A percentile compares a stretch with the other conserved stretches of the same genome.
phyloP scores from a whole-genome alignment of 2,797 vertebrate species.

The Tenualosa thibaudeaui region DNA sequence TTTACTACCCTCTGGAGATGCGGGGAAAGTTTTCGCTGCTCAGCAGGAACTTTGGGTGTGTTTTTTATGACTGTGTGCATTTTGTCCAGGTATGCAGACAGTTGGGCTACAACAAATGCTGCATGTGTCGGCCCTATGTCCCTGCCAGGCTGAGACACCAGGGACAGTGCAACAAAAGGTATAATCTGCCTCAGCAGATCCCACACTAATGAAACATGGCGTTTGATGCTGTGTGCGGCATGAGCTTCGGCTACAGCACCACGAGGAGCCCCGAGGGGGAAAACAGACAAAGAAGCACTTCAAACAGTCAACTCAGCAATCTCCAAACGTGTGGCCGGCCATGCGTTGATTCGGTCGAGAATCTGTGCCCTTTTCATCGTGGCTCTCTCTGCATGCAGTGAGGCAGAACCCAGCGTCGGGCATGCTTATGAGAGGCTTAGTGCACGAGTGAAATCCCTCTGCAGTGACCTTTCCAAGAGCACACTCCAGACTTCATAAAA shows the following conservation, averaged over 20 bases:
- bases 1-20: slow-evolving; percentile 52
- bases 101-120: neutral
- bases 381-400: neutral
- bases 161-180: neutral
- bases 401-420: slow-evolving; percentile 2
- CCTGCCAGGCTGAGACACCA: neutral
- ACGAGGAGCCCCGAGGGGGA: neutral
- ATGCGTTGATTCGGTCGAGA: neutral
- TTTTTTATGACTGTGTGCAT: slow-evolving; percentile 49
- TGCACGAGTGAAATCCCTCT: neutral
- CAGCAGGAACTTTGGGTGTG: slow-evolving; percentile 52
- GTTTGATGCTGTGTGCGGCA: neutral
- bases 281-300: neutral
- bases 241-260: neutral
- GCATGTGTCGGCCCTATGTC: neutral
- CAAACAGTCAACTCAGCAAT: slow-evolving; percentile 14
- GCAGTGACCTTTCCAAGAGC: slow-evolving; percentile 13
- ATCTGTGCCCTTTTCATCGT: neutral
- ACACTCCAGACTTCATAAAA: slow-evolving; percentile 18
- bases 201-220: neutral
- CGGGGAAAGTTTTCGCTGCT: slow-evolving; percentile 54
- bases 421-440: neutral
- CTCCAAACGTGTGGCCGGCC: neutral
- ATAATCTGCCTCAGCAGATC: neutral
- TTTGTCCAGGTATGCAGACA: slow-evolving; percentile 10